Base-by-base conservation (phyloP, 64 coral and sea anemone species). In the Montipora foliosa region DNA sequence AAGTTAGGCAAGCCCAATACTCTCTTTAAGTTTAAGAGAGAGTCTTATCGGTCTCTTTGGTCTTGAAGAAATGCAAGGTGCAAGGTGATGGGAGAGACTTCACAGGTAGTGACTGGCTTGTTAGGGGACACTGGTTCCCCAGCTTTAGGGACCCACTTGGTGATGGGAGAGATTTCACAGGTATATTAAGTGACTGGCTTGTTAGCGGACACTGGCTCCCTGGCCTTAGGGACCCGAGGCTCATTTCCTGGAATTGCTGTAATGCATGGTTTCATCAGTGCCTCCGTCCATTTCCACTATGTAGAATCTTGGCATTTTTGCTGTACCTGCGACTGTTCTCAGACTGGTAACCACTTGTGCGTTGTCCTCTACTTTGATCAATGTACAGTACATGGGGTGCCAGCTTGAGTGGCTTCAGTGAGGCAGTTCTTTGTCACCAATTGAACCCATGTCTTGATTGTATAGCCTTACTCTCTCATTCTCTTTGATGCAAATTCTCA, bases 221-320 rank as follows among this genome's bases (percentile, higher is more conserved):
- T 37, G 1, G 29, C 29, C 25, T 29, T 66, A 4, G 4, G 12
- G 4, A 66, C 16, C 15, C 0, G 0, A 17, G 16, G 62, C 62
- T 66, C 4, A 66, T 12, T 12, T 66, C 16, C 62, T 66, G 87
- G 21, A 44, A 10, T 77, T 92, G 83, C 29, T 37, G 60, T 87
- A 61, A 68, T 55, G 88, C 3, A n/a, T 74, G 91, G 76, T 93
- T 80, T 61, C 91, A 29, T 69, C 62, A 3, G 60, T 81, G 1
- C 66, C 22, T 5, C 16, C 45, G 20, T 81, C 49, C 22, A 82
- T 93, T 47, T 93, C 17, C 15, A 93, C 71, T 46, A 80, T n/a
- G 77, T 93, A 93, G 9, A 75, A 93, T 17, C 74, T 25, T 10
- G 84, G 84, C 69, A 76, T 93, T 79, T 88, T 59, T 77, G 77